Conservation (phyloP, 2,113 vertebrate species). For the Pluvianellus socialis region DNA sequence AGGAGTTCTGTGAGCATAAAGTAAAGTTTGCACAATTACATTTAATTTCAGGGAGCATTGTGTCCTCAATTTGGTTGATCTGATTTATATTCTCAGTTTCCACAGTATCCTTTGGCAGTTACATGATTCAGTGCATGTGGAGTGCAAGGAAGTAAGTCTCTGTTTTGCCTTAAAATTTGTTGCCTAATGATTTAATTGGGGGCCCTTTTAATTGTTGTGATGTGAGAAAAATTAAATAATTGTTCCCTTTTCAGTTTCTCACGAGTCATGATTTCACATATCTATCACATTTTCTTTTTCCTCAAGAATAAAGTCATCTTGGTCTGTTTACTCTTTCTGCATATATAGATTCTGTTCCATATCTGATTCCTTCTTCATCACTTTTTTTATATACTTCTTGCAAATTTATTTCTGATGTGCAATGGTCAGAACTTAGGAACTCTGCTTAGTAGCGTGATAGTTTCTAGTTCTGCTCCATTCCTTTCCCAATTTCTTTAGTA, state of each 20-base stretch:
- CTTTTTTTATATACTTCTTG: neutral
- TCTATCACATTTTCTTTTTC: neutral
- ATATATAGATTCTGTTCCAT: neutral
- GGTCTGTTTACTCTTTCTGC: neutral
- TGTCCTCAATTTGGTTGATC: neutral
- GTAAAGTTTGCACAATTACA: neutral
- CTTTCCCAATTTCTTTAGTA: neutral
- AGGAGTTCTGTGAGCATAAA: neutral
- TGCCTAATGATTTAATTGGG: neutral
- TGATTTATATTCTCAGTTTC: neutral
- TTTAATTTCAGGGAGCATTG: neutral
- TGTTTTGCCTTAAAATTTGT: neutral
- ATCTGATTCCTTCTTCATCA: neutral
- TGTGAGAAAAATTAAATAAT: neutral
- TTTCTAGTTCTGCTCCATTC: neutral
- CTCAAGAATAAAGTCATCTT: neutral
- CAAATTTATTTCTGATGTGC: neutral
- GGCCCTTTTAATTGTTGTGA: neutral
- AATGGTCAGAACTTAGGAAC: neutral
- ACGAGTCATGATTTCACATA: neutral
- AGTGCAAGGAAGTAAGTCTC: neutral
- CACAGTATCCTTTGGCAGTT: neutral
- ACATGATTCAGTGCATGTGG: neutral
- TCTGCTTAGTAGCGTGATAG: neutral
- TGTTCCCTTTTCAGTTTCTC: neutral